Base-by-base conservation (phyloP, 2,113 vertebrate genomes). In the Zingel zingel region DNA sequence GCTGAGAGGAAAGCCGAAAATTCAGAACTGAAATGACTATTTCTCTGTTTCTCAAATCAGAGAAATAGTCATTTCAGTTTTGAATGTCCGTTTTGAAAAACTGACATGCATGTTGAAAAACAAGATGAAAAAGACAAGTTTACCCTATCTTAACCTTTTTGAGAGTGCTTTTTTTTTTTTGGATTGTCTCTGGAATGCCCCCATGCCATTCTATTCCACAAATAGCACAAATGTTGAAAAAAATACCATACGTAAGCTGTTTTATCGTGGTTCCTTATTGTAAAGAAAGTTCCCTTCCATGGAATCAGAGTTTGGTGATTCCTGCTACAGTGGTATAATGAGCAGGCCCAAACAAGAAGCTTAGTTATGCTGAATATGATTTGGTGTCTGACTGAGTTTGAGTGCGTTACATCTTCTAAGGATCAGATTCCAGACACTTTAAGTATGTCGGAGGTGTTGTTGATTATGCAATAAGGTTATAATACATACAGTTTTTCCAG, bases 251-350 rank as follows among this genome's bases (percentile, higher is more conserved):
- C 21, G 18, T 0, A 33, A n/a, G 30, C 4, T 8, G 5, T 50
- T 10, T 61, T 5, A 70, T 75, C n/a, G 36, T 36, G 39, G 21
- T 64, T 79, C 36, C 19, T 72, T 70, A 4, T 23, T 57, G 13
- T 68, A 48, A 54, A 62, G 6, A 5, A 43, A 21, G 4, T 33
- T 61, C 59, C 13, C 45, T 14, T 36, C 43, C 36, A 5, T 15
- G 59, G 9, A 27, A 13, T 43, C 47, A 18, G 14, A 25, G n/a
- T 47, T 39, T 7, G 7, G 2, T 23, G 6, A 67, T 50, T 36
- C 48, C 12, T 21, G 5, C 53, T 30, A 18, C 7, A 65, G 59
- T 51, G 53, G 2, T n/a, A 25, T 2, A 27, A 45, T 45, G 14
- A 25, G 36, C 30, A 15, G 19, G 30, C 48, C 19, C 16, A 19